Percentiles rank a stretch among this genome's conserved stretches.
Conservation (phyloP, 1,140 invertebrate genomes). For the Chelonus insularis region DNA sequence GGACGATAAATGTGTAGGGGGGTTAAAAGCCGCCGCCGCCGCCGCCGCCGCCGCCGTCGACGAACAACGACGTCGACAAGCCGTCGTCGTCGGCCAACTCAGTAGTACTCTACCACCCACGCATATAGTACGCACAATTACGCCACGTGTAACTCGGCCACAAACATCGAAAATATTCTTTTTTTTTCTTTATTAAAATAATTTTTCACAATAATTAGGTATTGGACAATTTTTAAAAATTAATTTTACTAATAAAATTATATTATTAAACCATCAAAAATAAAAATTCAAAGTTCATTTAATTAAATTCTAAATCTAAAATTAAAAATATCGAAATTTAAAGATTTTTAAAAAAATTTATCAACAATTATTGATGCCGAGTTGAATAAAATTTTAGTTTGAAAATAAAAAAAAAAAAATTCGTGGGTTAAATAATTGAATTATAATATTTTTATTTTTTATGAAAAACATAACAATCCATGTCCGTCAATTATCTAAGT, state of each 20-base stretch:
- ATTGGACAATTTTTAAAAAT: too few relatives aligned
- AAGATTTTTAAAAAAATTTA: too few relatives aligned
- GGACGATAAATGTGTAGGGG: conserved; percentile 17
- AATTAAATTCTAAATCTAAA: too few relatives aligned
- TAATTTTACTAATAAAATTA: too few relatives aligned
- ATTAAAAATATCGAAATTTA: too few relatives aligned
- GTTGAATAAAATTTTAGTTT: too few relatives aligned
- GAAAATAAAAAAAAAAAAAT: not conserved
- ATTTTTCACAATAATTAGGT: not conserved
- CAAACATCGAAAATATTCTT: not conserved
- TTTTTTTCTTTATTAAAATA: not conserved
- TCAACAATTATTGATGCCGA: too few relatives aligned
- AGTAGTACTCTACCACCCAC: conserved; percentile 57
- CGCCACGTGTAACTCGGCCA: conserved; percentile 45
- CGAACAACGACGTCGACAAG: conserved; percentile 16
- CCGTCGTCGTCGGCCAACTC: conserved; percentile 30
- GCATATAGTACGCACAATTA: conserved; percentile 54
- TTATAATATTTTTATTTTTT: conserved; percentile 1
- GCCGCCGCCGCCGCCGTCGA: conserved; percentile 19
- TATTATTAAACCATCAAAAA: too few relatives aligned
- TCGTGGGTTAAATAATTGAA: not conserved
- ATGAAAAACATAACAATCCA: not conserved
- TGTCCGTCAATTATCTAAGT: conserved; percentile 2
- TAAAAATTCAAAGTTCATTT: too few relatives aligned
- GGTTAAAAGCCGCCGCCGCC: conserved; percentile 19